phyloP scores from a whole-genome alignment of 2,113 vertebrate genomes.

The western clawed frog (Xenopus tropicalis) region DNA sequence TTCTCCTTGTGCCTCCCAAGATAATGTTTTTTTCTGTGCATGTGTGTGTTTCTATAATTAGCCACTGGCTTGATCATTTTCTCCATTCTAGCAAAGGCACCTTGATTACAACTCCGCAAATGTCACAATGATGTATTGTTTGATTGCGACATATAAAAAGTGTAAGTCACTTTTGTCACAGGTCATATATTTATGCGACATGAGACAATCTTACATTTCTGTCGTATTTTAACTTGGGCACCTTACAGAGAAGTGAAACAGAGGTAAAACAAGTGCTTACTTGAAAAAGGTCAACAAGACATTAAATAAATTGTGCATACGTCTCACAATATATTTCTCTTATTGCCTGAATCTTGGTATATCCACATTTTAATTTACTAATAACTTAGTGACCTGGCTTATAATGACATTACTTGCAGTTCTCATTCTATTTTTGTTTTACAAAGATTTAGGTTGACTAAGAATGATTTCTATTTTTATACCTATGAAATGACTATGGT shows the following conservation, averaged over 20 bases:
- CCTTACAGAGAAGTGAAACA: not conserved
- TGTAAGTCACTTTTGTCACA: slow-evolving; percentile 44
- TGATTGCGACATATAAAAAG: slow-evolving; percentile 46
- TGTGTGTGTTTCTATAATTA: slow-evolving; percentile 40
- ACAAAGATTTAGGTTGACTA: too few relatives aligned
- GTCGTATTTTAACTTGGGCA: not conserved
- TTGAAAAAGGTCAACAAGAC: not conserved
- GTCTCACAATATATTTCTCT: too few relatives aligned
- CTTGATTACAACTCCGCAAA: slow-evolving; percentile 56
- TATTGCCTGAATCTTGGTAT: too few relatives aligned
- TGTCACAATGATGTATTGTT: slow-evolving; percentile 50
- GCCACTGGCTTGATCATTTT: slow-evolving; percentile 51
- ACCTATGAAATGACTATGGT: too few relatives aligned
- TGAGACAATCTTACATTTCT: not conserved
- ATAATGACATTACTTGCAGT: too few relatives aligned
- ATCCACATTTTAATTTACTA: too few relatives aligned
- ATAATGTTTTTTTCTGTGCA: slow-evolving; percentile 54
- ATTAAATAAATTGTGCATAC: not conserved
- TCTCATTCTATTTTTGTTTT: too few relatives aligned
- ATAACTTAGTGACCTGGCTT: too few relatives aligned
- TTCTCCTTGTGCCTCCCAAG: slow-evolving; percentile 54
- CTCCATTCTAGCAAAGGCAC: slow-evolving; percentile 56
- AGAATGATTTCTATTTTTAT: too few relatives aligned
- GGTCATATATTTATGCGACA: not conserved
- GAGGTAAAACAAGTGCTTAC: not conserved